Evolutionary conservation across 1,140 invertebrate genomes (phyloP), one percentile per base, ranked within the genome.

Genomic region (Teleogryllus occipitalis): DNA sequence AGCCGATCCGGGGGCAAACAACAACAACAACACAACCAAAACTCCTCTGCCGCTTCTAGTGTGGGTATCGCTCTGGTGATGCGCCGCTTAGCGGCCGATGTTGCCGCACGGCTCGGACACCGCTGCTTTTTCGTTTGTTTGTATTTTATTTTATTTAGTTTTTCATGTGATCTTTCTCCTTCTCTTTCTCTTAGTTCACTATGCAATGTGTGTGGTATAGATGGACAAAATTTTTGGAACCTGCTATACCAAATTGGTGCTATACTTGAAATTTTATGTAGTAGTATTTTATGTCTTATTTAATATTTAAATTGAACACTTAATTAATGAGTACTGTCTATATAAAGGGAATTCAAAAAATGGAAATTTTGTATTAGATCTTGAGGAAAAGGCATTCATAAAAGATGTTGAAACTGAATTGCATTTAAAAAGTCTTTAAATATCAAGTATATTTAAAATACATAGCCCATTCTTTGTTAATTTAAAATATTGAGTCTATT

Each of bases 51-150:
- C 21, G 77, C 80, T 78, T 54, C 78, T 39, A 81, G 78, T 81
- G 80, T 81, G 80, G 80, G 80, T 81, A 81, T 79, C 73, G 47
- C 54, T 54, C 78, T 77, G 76, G 54, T 65, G 54, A 65, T 65
- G 54, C 54, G 54, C 54, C 54, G 54, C 54, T 65, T 18, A 65
- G 54, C 54, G 18, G 54, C 54, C 54, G 18, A 65, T 65, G 54
- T 18, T 65, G 54, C 54, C 54, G 54, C 54, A 65, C 54, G 54
- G 54, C 54, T 65, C 54, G 54, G 54, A 65, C 54, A 65, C 54
- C 18, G 54, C 54, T 65, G 54, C 54, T 65, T 65, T 65, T 65
- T 65, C 54, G 54, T 65, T 65, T 65, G 54, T 65, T 39, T 39
- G 27, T 65, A 14, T 65, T 14, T 65, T 14, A 65, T 65, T 65